phyloP scores from a whole-genome alignment of 1,140 invertebrate genomes.

The Adelges cooleyi region DNA sequence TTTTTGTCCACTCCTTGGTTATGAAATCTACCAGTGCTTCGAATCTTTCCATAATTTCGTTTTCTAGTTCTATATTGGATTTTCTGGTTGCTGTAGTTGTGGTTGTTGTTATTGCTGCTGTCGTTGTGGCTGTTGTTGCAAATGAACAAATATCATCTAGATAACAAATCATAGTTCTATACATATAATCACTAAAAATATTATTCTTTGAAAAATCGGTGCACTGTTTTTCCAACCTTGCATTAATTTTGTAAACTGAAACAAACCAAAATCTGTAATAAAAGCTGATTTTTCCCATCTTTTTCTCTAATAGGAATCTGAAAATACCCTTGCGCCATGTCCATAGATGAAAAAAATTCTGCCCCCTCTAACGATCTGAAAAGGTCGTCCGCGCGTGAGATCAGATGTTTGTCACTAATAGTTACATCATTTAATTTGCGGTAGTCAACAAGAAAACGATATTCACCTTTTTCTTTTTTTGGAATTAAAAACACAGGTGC shows the following conservation, averaged over 20 bases:
- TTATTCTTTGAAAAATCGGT: neutral
- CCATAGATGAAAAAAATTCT: neutral
- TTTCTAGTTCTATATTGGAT: too few relatives aligned
- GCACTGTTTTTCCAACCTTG: neutral
- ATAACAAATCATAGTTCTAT: neutral
- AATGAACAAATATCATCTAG: too few relatives aligned
- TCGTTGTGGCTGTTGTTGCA: too few relatives aligned
- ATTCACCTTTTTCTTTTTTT: neutral
- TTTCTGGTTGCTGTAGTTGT: too few relatives aligned
- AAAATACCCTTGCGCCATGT: neutral
- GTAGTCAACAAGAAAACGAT: neutral
- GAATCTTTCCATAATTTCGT: too few relatives aligned
- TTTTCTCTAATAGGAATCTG: neutral
- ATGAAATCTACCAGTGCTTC: too few relatives aligned
- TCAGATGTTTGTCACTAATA: neutral
- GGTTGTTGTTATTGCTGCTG: too few relatives aligned
- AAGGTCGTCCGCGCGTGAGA: neutral
- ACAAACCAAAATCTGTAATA: neutral
- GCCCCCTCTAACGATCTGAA: neutral
- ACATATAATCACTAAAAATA: neutral
- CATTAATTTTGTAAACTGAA: neutral
- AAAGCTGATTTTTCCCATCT: neutral
- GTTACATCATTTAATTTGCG: neutral
- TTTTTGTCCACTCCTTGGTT: too few relatives aligned
- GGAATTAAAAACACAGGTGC: neutral